Evolutionary conservation across 2,888 invertebrate genomes (phyloP), one percentile per base, ranked within the genome.

Genomic region (Eupithecia inturbata): DNA sequence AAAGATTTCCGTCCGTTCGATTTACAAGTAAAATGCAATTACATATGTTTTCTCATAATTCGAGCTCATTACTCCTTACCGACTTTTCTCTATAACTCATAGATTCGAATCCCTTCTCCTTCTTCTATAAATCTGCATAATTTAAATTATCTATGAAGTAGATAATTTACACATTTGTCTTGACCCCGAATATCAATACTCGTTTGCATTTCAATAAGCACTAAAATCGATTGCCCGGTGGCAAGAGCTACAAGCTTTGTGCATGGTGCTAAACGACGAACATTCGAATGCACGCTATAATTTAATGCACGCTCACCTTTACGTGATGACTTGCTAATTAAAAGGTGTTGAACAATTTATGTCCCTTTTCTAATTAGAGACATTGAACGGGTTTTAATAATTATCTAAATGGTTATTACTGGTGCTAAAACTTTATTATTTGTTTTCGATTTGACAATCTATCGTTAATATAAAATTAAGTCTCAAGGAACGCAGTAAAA

Each of bases 221-320:
- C 19, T 60, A 4, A 62, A 62, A 62, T 6, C 62, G 64, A 64
- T 36, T 41, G 66, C 22, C 14, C 9, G 36, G 14, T 0, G 6
- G 26, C 66, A 22, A 22, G 36, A 36, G 26, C 66, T 41, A 22
- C 16, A 7, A 41, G 22, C 66, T 16, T 36, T 64, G 10, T 36
- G 66, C 2, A 33, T 39, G 26, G 10, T 19, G 5, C 31, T 73
- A 71, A 78, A 79, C 71, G 72, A 71, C 57, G 74, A 78, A 78
- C 72, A 76, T 77, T 16, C 70, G 68, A 75, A 74, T 77, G 77
- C 80, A 78, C 76, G 74, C 78, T 78, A 76, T 76, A 78, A 78
- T 80, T 78, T 78, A 75, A 68, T 75, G 66, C 75, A 77, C 73
- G 79, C 73, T 78, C 68, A 69, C 75, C 69, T 75, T 77, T 75